Conservation (phyloP, 2,797 vertebrate species). For the Kryptopterus vitreolus region DNA sequence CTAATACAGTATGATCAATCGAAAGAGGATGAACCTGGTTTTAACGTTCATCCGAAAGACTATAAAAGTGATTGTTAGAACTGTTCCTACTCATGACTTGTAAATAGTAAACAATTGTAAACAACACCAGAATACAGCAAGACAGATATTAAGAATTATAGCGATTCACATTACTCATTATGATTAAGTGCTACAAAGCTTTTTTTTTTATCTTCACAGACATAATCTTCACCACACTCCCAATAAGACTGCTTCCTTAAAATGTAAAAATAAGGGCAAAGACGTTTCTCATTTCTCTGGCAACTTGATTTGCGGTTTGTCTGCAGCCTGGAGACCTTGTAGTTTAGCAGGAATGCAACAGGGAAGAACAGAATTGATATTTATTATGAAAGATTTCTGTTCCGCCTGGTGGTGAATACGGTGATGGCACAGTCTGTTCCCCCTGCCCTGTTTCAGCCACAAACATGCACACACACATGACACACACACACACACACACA, state of each 20-base stretch:
- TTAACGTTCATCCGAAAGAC: too few relatives aligned
- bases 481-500: neutral
- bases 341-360: neutral
- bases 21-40: too few relatives aligned
- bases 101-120: too few relatives aligned
- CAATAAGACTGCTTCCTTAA: neutral
- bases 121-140: too few relatives aligned
- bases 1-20: too few relatives aligned
- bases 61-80: too few relatives aligned
- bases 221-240: neutral
- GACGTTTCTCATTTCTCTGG: neutral
- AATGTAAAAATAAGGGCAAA: neutral
- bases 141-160: neutral
- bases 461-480: too few relatives aligned
- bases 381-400: slow-evolving; percentile 50
- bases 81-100: too few relatives aligned
- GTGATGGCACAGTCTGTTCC: slow-evolving; percentile 61
- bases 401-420: slow-evolving; percentile 26
- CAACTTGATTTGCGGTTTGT: neutral
- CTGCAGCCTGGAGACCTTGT: neutral
- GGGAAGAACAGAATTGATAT: slow-evolving; percentile 31
- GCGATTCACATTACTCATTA: too few relatives aligned
- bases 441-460: neutral
- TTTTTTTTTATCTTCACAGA: too few relatives aligned
- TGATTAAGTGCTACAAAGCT: too few relatives aligned